Evolutionary conservation across 2,888 invertebrate genomes (phyloP).

Genomic region (Cenopis cana): DNA sequence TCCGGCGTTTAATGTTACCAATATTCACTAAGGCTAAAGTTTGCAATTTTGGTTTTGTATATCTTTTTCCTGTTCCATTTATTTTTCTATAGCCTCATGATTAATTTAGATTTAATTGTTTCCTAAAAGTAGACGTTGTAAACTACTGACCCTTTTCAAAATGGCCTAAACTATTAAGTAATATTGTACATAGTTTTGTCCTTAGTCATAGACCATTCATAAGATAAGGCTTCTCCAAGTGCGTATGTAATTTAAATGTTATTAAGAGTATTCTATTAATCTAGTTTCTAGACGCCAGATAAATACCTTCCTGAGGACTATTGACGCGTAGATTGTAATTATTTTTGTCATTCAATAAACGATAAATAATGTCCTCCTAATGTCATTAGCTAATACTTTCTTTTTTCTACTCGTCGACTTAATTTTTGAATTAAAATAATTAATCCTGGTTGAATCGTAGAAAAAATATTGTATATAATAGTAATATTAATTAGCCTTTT

Average conservation of each 20-base stretch:
- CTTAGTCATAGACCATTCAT: neutral
- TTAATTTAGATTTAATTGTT: slow-evolving; percentile 2
- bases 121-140: slow-evolving; percentile 6
- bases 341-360: too few species aligned
- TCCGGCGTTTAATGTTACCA: neutral
- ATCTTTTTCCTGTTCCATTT: slow-evolving; percentile 17
- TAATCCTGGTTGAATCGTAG: too few species aligned
- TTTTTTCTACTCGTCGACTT: too few species aligned
- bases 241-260: neutral
- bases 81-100: neutral
- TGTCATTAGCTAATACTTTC: too few species aligned
- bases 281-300: neutral
- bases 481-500: too few species aligned
- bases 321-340: too few species aligned
- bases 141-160: slow-evolving; percentile 21
- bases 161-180: slow-evolving; percentile 23
- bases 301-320: too few species aligned
- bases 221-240: slow-evolving; percentile 2
- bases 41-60: neutral
- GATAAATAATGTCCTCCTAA: too few species aligned
- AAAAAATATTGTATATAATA: too few species aligned
- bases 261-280: neutral
- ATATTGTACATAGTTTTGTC: neutral
- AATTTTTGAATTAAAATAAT: too few species aligned
- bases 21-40: neutral